Evolutionary conservation across 1,140 invertebrate species (phyloP).

Genomic region (Apis florea): DNA sequence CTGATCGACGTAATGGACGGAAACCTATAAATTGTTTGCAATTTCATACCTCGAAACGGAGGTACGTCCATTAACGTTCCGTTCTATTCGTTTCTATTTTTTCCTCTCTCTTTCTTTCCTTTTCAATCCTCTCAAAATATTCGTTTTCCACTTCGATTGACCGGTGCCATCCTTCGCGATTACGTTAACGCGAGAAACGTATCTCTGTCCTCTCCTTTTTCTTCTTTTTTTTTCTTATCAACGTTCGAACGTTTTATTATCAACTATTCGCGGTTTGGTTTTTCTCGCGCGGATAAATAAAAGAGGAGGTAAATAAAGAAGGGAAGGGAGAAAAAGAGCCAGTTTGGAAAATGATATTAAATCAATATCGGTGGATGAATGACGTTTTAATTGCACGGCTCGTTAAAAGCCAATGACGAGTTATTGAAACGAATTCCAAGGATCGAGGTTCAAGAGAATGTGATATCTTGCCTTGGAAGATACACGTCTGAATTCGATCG

Average conservation of each 20-base stretch:
- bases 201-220: neutral
- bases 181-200: conserved; percentile 9
- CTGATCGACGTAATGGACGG: conserved; percentile 15
- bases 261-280: neutral
- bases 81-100: neutral
- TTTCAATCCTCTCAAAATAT: conserved; percentile 4
- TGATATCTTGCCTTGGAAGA: no score
- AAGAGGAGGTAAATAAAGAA: neutral
- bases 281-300: no score
- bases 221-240: no score
- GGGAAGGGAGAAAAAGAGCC: neutral
- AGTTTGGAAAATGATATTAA: conserved; percentile 4
- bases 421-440: no score
- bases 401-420: conserved; percentile 31
- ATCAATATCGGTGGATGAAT: conserved; percentile 25
- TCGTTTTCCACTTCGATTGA: neutral
- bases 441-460: no score
- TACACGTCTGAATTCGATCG: no score
- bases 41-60: conserved; percentile 19
- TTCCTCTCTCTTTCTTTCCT: neutral
- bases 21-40: conserved; percentile 25
- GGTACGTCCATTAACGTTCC: conserved; percentile 4
- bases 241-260: neutral
- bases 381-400: conserved; percentile 27
- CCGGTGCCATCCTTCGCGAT: neutral